A percentile compares a stretch with the other conserved stretches of the same genome.
phyloP scores from a whole-genome alignment of 2,888 invertebrate species.

The Troglohyphantes excavatus region DNA sequence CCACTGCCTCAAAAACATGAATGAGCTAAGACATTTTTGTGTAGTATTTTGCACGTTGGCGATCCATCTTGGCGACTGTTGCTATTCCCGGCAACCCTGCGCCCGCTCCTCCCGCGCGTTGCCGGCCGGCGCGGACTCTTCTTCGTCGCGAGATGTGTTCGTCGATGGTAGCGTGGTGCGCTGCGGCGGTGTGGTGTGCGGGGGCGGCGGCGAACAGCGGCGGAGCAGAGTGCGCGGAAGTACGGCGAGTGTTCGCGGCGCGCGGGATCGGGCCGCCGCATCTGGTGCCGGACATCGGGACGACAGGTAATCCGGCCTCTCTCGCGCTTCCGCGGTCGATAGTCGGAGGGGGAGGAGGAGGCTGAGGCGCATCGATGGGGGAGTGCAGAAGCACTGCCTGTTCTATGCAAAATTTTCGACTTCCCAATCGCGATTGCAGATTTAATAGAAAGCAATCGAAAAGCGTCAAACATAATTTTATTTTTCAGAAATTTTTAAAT shows the following conservation, averaged over 20 bases:
- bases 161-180: constrained; percentile 46
- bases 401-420: no score
- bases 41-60: constrained; percentile 8
- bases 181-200: constrained; percentile 33
- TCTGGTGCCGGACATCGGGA: constrained; percentile 59
- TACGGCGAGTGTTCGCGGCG: constrained; percentile 71
- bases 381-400: no score
- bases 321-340: background rate
- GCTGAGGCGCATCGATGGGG: no score
- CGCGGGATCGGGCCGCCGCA: constrained; percentile 55
- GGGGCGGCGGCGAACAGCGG: constrained; percentile 23
- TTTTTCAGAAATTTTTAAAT: background rate
- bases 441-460: no score
- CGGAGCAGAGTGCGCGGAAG: constrained; percentile 61
- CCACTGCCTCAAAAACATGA: no score
- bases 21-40: no score
- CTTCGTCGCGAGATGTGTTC: constrained; percentile 27
- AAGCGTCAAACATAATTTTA: no score
- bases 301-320: constrained; percentile 53
- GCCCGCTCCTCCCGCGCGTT: no score
- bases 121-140: constrained; percentile 17
- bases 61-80: background rate
- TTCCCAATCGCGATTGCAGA: no score
- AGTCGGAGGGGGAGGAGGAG: no score
- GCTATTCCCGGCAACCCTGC: constrained; percentile 42